Base-by-base conservation (phyloP, 2,113 vertebrate species). In the Abramis brama region DNA sequence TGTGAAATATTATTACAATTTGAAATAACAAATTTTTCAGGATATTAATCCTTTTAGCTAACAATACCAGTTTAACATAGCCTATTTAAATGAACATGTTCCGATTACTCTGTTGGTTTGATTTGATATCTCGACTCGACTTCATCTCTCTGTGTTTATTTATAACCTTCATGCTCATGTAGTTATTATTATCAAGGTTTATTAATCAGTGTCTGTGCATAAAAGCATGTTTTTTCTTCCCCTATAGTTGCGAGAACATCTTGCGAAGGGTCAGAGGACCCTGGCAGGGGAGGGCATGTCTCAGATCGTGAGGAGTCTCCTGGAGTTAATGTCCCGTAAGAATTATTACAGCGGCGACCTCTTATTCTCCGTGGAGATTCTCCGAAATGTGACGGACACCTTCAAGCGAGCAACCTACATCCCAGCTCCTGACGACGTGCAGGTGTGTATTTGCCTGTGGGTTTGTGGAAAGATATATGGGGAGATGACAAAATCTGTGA, bases 371-470 rank as follows among this genome's bases (percentile, higher is more conserved):
- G 97, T 98, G 94, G 98, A 99, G 95, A 99, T 99, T 93, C 95
- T 99, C 92, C 97, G 98, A 95, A 99, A 99, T 84, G 98, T 99
- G 96, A 99, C 98, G 59, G 98, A 99, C 95, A 99, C 98, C 93
- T 99, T 99, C 97, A 99, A 99, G 94, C 97, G 98, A 96, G 98
- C 98, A 95, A 99, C 97, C 92, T 99, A 97, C 90, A 96, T 96
- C 93, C 98, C 98, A 78, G 97, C 97, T 83, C 95, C 97, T 21
- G 98, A 99, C 92, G 98, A 99, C 5, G 96, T 99, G 93, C 98
- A 99, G 97, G 98, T 99, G 91, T 2, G 17, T 4, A 21, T 36
- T 19, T n/a, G 71, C 23, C 43, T 74, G 71, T 25, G 11, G 21
- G 33, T 36, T 19, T 71, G 68, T 71, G 66, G 2, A 47, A 15